Evolutionary conservation across 2,113 vertebrate genomes (phyloP).

Genomic region (Tetrax tetrax): DNA sequence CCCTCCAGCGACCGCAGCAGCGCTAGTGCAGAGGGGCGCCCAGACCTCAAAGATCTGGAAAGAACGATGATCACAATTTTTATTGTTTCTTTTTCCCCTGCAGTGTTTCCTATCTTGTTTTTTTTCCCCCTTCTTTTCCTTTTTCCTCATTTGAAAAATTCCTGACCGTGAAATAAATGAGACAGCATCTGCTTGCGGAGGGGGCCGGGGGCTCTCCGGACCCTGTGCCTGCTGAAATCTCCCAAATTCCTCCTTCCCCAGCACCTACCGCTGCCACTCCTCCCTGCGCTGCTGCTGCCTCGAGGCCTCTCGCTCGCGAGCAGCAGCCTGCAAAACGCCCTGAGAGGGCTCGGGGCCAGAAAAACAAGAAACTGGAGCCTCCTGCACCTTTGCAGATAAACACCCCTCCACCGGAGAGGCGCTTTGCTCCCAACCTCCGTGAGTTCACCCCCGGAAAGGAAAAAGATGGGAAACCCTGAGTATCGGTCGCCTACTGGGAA

Average conservation of each 20-base stretch:
- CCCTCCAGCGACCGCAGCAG: too few species aligned
- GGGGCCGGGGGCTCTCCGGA: neutral
- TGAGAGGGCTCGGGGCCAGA: neutral
- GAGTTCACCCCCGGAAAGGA: neutral
- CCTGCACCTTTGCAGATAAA: neutral
- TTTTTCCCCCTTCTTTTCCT: neutral
- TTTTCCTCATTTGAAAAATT: neutral
- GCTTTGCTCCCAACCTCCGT: accelerated
- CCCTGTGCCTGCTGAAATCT: neutral
- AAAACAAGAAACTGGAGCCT: neutral
- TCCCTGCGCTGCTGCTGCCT: neutral
- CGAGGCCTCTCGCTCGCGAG: neutral
- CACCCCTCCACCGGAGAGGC: neutral
- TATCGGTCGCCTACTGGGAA: neutral
- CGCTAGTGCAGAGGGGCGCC: neutral
- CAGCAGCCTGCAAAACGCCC: neutral
- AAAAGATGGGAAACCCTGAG: neutral
- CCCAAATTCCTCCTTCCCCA: neutral
- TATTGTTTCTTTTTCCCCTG: neutral
- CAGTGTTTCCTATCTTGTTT: neutral
- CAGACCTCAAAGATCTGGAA: neutral
- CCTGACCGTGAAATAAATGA: neutral
- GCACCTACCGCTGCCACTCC: neutral
- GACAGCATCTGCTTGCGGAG: accelerated
- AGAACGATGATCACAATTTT: neutral